Percentiles rank a stretch among this genome's conserved stretches.
Evolutionary conservation across 2,113 vertebrate species (phyloP).

Genomic region (Formicarius rufipectus): DNA sequence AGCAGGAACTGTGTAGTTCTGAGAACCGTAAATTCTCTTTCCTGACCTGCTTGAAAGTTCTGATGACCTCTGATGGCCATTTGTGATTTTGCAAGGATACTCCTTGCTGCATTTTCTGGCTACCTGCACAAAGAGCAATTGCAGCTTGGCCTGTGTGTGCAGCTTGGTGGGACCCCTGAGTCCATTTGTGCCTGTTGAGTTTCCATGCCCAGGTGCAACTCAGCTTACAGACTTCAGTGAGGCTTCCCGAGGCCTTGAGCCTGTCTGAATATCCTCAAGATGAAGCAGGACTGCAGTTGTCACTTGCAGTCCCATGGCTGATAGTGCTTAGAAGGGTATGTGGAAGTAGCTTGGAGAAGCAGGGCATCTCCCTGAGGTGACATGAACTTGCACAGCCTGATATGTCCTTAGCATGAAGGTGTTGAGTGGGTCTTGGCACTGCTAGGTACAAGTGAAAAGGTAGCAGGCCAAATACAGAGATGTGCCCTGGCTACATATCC

Average conservation of each 20-base stretch:
- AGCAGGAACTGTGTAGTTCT: background rate
- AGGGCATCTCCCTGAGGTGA: background rate
- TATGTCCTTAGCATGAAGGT: background rate
- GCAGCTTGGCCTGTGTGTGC: background rate
- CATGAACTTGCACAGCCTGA: background rate
- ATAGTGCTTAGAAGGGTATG: background rate
- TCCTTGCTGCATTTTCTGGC: background rate
- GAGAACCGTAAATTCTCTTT: background rate
- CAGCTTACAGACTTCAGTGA: background rate
- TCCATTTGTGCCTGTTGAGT: background rate
- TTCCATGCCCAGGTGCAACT: background rate
- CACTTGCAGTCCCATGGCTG: rapidly evolving
- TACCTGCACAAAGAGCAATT: background rate
- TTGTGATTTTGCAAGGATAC: background rate
- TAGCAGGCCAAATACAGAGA: background rate
- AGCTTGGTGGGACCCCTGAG: background rate
- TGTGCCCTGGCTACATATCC: background rate
- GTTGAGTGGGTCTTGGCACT: background rate
- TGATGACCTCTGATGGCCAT: background rate
- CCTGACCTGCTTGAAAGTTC: background rate
- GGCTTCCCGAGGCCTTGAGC: background rate
- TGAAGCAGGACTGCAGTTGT: background rate
- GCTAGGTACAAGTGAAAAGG: background rate
- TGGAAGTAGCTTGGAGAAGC: background rate
- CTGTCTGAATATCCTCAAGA: too few relatives aligned